Base-by-base conservation (phyloP, 1,140 invertebrate genomes). In the Leptopilina boulardi region DNA sequence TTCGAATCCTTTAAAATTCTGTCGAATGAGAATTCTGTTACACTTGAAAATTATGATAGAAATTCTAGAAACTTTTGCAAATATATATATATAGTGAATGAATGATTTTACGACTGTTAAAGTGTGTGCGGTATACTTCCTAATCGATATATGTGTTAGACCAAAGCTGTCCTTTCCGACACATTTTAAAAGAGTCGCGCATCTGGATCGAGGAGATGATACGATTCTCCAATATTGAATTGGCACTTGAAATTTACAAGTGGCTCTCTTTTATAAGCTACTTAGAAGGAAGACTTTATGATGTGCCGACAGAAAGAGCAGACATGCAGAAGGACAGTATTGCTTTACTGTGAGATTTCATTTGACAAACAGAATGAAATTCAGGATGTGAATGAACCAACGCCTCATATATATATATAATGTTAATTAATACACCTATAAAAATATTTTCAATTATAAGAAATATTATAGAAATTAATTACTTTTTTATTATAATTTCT, bases 231-330 rank as follows among this genome's bases (percentile, higher is more conserved):
- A 80, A 80, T 75, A 70, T 74, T 41, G 56, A 75, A 72, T 30
- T 76, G 59, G 59, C 79, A 84, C 78, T 82, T 79, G 81, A 80
- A 77, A 51, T 51, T n/a, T 30, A 76, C 77, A 80, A 81, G 80
- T 82, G 82, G 73, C 41, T 79, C 10, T 70, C 77, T 78, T 78
- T 76, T 76, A 82, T 80, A 79, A 71, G 56, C 34, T 76, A 82
- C 81, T 82, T 77, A 80, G 75, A 76, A 38, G 74, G 66, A 72
- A 76, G 80, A 74, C 83, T 83, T 84, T 83, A 84, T 77, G 77
- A 83, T 47, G 77, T 82, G 82, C 85, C 81, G 84, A 80, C 82
- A 80, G 73, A 38, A 70, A 66, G 19, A 47, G 73, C 47, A 56
- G 70, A 42, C 74, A 47, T n/a, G 42, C 44, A 66, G 38, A 77